Evolutionary conservation across 2,797 vertebrate species (phyloP).

Genomic region (Tenualosa ilisha): DNA sequence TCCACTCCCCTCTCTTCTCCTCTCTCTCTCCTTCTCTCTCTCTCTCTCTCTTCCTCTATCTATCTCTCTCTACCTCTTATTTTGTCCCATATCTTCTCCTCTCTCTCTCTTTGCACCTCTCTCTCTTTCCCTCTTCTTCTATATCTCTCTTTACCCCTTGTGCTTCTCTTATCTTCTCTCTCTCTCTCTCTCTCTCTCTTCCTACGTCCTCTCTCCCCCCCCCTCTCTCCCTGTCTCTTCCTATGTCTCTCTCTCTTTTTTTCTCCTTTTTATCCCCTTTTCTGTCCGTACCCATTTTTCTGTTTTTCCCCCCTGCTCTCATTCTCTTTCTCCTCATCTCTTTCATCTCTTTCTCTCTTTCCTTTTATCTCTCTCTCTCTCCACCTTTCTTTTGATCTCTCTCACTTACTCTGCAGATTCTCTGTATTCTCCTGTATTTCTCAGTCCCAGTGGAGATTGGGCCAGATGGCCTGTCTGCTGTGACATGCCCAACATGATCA

Average conservation of each 20-base stretch:
- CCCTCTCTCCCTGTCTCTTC: background rate
- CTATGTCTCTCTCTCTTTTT: conserved; percentile 23
- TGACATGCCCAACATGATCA: background rate
- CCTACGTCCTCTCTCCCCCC: conserved; percentile 27
- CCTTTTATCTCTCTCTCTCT: background rate
- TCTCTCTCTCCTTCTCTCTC: conserved; percentile 28
- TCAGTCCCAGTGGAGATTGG: background rate
- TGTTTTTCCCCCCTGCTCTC: too few species aligned
- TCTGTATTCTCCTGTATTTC: background rate
- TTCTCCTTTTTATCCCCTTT: too few species aligned
- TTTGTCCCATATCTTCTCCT: conserved; percentile 6
- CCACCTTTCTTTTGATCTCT: background rate
- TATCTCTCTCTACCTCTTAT: conserved; percentile 37
- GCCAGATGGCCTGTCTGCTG: background rate
- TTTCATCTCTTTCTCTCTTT: background rate
- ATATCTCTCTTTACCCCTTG: too few species aligned
- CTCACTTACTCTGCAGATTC: background rate
- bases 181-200: background rate
- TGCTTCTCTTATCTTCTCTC: background rate
- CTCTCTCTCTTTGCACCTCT: background rate
- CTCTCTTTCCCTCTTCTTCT: conserved; percentile 27
- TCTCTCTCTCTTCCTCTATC: conserved; percentile 17
- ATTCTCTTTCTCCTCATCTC: background rate
- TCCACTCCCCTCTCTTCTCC: conserved; percentile 33
- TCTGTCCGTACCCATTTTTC: background rate